phyloP scores from a whole-genome alignment of 2,888 invertebrate genomes.

The Latheticus oryzae region DNA sequence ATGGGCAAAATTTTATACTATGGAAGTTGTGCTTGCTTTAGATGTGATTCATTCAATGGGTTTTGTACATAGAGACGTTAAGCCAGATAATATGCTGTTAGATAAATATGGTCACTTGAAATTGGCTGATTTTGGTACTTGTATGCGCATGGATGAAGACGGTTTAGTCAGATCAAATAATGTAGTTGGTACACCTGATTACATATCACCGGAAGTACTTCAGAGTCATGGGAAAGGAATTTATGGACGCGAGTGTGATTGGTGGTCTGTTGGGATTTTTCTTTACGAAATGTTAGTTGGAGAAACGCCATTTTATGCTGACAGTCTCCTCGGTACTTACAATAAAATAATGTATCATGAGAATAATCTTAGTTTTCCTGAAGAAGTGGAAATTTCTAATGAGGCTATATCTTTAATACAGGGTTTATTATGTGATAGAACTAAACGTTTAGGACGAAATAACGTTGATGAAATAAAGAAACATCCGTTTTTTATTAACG shows the following conservation, averaged over 20 bases:
- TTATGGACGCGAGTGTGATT: slow-evolving; percentile 98
- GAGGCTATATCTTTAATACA: slow-evolving; percentile 90
- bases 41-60: slow-evolving; percentile 99
- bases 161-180: slow-evolving; percentile 96
- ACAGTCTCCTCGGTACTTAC: slow-evolving; percentile 96
- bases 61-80: slow-evolving; percentile 95
- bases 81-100: slow-evolving; percentile 98
- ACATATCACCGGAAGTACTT: slow-evolving; percentile 98
- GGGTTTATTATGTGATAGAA: slow-evolving; percentile 93
- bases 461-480: slow-evolving; percentile 95
- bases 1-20: slow-evolving; percentile 62
- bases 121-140: slow-evolving; percentile 99
- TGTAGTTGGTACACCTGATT: slow-evolving; percentile 99
- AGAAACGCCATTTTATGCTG: slow-evolving; percentile 99
- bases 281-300: slow-evolving; percentile 99
- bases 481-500: slow-evolving; percentile 95
- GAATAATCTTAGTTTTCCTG: slow-evolving; percentile 94
- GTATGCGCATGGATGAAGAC: slow-evolving; percentile 98
- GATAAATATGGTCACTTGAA: slow-evolving; percentile 96
- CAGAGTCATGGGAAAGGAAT: slow-evolving; percentile 89
- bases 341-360: slow-evolving; percentile 99
- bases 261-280: slow-evolving; percentile 99
- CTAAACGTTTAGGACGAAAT: slow-evolving; percentile 81
- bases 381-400: slow-evolving; percentile 92
- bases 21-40: slow-evolving; percentile 80